Evolutionary conservation across 1,140 invertebrate species (phyloP).

Genomic region (Drosophila quadrilineata): DNA sequence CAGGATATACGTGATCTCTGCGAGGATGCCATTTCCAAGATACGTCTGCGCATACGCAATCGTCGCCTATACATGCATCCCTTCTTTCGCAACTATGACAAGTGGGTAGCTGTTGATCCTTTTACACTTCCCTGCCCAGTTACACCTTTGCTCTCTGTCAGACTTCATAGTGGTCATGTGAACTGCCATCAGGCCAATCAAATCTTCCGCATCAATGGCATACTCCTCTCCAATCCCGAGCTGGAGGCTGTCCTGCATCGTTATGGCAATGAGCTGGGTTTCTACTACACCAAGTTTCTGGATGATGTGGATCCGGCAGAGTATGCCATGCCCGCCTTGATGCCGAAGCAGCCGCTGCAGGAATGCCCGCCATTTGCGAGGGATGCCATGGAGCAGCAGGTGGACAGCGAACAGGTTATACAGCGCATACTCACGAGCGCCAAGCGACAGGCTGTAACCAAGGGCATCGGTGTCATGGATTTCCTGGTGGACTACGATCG

Average conservation of each 20-base stretch:
- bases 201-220: slow-evolving; percentile 84
- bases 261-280: slow-evolving; percentile 87
- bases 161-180: slow-evolving; percentile 86
- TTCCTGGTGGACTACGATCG: slow-evolving; percentile 85
- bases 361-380: slow-evolving; percentile 51
- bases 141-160: slow-evolving; percentile 44
- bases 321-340: slow-evolving; percentile 72
- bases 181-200: slow-evolving; percentile 86
- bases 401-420: slow-evolving; percentile 83
- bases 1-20: slow-evolving; percentile 81
- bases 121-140: background rate
- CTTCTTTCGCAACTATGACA: slow-evolving; percentile 86
- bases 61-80: slow-evolving; percentile 84
- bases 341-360: slow-evolving; percentile 42
- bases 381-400: slow-evolving; percentile 16
- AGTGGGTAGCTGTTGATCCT: slow-evolving; percentile 80
- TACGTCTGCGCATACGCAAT: slow-evolving; percentile 82
- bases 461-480: slow-evolving; percentile 84
- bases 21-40: slow-evolving; percentile 82
- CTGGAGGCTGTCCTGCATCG: slow-evolving; percentile 85
- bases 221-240: slow-evolving; percentile 85
- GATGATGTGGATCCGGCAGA: slow-evolving; percentile 82
- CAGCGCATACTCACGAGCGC: slow-evolving; percentile 87
- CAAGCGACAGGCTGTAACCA: slow-evolving; percentile 86
- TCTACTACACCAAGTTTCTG: slow-evolving; percentile 86